A percentile compares a stretch with the other conserved stretches of the same genome.
phyloP scores from a whole-genome alignment of 2,113 vertebrate species.

The Trogon surrucura region DNA sequence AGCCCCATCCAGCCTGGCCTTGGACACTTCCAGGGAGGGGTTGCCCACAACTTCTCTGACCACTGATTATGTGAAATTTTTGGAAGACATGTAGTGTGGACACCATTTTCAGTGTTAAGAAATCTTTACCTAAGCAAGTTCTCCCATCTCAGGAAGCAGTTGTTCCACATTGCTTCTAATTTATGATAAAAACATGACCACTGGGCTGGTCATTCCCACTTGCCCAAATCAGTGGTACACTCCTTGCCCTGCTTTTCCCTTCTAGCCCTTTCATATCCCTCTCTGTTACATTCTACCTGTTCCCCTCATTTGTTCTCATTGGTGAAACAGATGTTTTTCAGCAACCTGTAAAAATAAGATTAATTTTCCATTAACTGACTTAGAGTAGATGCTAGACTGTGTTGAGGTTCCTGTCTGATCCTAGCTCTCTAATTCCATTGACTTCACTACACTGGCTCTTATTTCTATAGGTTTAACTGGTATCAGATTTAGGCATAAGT shows the following conservation, averaged over 20 bases:
- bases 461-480: neutral
- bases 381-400: accelerated
- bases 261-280: neutral
- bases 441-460: neutral
- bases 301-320: neutral
- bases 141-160: neutral
- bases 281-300: neutral
- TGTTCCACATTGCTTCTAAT: neutral
- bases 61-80: neutral
- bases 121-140: neutral
- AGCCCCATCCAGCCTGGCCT: too few relatives aligned
- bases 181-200: neutral
- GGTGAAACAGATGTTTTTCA: neutral
- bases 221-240: accelerated
- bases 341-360: neutral
- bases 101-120: neutral
- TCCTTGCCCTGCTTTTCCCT: neutral
- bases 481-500: neutral
- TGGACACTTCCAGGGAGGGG: too few relatives aligned
- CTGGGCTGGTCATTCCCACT: neutral
- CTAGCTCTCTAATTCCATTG: neutral
- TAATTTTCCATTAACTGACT: neutral
- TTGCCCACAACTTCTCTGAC: too few relatives aligned
- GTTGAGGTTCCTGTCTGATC: neutral
- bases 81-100: neutral